Evolutionary conservation across 2,797 vertebrate genomes (phyloP).

Genomic region (Cygnus olor): DNA sequence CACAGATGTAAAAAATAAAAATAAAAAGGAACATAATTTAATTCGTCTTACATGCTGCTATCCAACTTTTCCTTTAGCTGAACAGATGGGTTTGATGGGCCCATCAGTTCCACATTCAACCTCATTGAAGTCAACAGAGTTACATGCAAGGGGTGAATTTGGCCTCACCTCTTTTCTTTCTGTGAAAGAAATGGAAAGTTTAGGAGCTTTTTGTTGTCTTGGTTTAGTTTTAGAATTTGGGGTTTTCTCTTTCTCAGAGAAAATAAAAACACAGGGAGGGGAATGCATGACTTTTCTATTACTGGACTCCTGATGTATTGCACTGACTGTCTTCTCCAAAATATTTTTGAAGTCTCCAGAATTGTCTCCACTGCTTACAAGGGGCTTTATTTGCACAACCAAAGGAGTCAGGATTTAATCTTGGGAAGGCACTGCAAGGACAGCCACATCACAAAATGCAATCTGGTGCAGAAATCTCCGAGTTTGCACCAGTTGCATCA

Average conservation of each 20-base stretch:
- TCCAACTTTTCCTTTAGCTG: conserved; percentile 77
- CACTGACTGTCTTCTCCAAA: not conserved
- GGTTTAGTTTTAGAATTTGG: conserved; percentile 76
- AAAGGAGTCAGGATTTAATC: not conserved
- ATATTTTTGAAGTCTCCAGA: not conserved
- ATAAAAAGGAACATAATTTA: conserved; percentile 11
- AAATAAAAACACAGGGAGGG: conserved; percentile 34
- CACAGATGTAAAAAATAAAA: not conserved
- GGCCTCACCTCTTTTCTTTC: conserved; percentile 88
- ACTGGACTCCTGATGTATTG: conserved; percentile 61
- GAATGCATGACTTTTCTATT: conserved; percentile 80
- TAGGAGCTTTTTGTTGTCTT: conserved; percentile 48
- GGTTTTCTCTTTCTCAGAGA: conserved; percentile 49
- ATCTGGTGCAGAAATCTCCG: not conserved
- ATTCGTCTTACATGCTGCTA: conserved; percentile 87
- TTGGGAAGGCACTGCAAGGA: not conserved
- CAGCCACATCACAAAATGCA: not conserved
- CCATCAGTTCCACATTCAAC: not conserved
- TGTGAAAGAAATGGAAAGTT: conserved; percentile 89
- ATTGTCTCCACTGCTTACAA: not conserved
- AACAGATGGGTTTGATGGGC: conserved; percentile 24
- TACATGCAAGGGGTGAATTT: not conserved
- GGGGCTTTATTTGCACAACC: not conserved
- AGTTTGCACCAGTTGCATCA: not conserved
- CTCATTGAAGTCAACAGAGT: not conserved